These are phyloP conservation scores for Actinia equina DNA, from an alignment of 64 coral and sea anemone species.

Conservation along the genomic window DNA sequence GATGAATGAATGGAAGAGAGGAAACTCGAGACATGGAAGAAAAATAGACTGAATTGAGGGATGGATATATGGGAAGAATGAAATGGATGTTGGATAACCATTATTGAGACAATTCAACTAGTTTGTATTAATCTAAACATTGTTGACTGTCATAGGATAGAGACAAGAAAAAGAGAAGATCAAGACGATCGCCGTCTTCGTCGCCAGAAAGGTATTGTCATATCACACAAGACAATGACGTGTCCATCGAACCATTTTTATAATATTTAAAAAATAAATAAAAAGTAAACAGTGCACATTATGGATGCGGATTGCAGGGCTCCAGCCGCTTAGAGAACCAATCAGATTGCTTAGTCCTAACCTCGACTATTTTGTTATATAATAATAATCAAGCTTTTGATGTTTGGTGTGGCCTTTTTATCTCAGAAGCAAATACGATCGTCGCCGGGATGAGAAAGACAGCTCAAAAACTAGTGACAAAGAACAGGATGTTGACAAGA, in stretches of 20 bases:
- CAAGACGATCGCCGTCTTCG: slow-evolving; percentile 55
- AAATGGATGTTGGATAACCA: background rate
- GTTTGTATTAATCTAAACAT: background rate
- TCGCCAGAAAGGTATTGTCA: slow-evolving; percentile 77
- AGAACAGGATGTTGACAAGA: slow-evolving; percentile 27
- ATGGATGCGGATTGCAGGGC: too few relatives aligned
- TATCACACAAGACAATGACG: too few relatives aligned
- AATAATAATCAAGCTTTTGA: background rate
- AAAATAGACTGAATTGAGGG: too few relatives aligned
- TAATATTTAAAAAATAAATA: too few relatives aligned
- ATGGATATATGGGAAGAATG: background rate
- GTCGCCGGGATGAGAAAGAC: slow-evolving; percentile 55
- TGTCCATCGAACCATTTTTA: too few relatives aligned
- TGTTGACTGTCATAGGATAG: background rate
- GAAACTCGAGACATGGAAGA: too few relatives aligned
- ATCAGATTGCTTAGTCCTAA: too few relatives aligned
- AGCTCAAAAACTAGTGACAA: slow-evolving; percentile 47
- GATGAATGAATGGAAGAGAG: too few relatives aligned
- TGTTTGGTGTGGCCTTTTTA: background rate
- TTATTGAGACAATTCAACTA: too few relatives aligned
- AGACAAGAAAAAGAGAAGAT: slow-evolving; percentile 68
- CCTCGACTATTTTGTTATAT: too few relatives aligned
- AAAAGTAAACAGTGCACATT: too few relatives aligned
- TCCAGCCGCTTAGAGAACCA: too few relatives aligned
- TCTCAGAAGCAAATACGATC: slow-evolving; percentile 39